Conservation (phyloP, 2,797 vertebrate species). For the Dipus sagitta region DNA sequence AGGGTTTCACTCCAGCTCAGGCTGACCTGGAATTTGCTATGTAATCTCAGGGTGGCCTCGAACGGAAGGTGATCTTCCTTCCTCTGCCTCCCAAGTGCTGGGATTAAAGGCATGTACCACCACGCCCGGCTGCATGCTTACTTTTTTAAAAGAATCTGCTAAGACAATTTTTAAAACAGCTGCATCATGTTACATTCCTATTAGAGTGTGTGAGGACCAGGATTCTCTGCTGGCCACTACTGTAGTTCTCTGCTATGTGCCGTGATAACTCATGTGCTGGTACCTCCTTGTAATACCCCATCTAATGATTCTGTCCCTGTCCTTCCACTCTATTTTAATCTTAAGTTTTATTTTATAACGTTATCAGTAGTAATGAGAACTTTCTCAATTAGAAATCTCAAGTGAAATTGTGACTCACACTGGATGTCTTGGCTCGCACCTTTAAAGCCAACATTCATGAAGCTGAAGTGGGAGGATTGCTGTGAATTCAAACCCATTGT, state of each 20-base stretch:
- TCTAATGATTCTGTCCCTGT: neutral
- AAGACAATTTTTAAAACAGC: neutral
- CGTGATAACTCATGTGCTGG: neutral
- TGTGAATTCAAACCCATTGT: too few species aligned
- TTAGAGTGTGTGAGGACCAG: neutral
- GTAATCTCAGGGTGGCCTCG: too few species aligned
- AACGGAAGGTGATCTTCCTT: too few species aligned
- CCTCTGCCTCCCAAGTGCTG: too few species aligned
- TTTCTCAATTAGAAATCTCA: neutral
- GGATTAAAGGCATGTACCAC: too few species aligned
- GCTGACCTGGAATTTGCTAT: too few species aligned
- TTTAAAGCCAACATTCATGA: too few species aligned
- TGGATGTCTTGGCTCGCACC: too few species aligned
- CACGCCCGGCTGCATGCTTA: neutral
- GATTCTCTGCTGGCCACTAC: neutral
- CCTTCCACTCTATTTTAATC: neutral
- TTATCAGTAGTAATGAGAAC: neutral
- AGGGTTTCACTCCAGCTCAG: too few species aligned
- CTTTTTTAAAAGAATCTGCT: conserved; percentile 44
- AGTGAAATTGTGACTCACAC: too few species aligned
- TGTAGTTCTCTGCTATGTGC: neutral
- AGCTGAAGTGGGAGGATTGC: too few species aligned
- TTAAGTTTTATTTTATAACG: conserved; percentile 11
- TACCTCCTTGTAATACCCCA: neutral
- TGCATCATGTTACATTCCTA: neutral